Base-by-base conservation (phyloP, 2,888 invertebrate genomes). In the Muschampia plurimacula region DNA sequence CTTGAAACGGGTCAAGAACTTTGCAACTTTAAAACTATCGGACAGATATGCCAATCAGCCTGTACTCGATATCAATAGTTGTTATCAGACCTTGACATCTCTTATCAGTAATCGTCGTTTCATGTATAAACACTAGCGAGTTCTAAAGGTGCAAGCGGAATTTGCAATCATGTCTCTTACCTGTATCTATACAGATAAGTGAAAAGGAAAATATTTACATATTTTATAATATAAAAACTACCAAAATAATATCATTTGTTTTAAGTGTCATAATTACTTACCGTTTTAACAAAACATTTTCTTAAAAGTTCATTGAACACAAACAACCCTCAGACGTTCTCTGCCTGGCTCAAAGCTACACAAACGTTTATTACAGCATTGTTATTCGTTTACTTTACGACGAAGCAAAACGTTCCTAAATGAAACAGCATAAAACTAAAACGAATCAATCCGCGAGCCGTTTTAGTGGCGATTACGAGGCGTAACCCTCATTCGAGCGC, bases 401-500 rank as follows among this genome's bases (percentile, higher is more conserved):
- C 52, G 6, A 12, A 44, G 46, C 32, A 13, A 39, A 49, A n/a
- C 10, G 36, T 13, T 28, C 62, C 13, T 13, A 28, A 46, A 65
- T 32, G 49, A 49, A 66, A 60, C 66, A 28, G 57, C 49, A 15
- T 46, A 44, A 32, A 32, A 32, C 32, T 60, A 66, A 65, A 60
- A 57, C 39, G 49, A 49, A 71, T 66, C 66, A 66, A 71, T 71
- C 66, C 71, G 60, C 55, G 59, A 32, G 39, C 36, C 66, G 71
- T 59, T 65, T 69, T 46, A 59, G 59, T 28, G 13, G 59, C 49
- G 65, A 68, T 49, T 77, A 77, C 76, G 67, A 76, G 75, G 75
- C 75, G 76, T 78, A 77, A 75, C 77, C 78, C 74, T 68, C 74
- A 67, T 83, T 80, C 84, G 83, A 80, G 82, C 81, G 84, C 84